These are phyloP conservation scores for Tinea semifulvella DNA, from an alignment of 2,888 invertebrate species.

Conservation along the genomic window DNA sequence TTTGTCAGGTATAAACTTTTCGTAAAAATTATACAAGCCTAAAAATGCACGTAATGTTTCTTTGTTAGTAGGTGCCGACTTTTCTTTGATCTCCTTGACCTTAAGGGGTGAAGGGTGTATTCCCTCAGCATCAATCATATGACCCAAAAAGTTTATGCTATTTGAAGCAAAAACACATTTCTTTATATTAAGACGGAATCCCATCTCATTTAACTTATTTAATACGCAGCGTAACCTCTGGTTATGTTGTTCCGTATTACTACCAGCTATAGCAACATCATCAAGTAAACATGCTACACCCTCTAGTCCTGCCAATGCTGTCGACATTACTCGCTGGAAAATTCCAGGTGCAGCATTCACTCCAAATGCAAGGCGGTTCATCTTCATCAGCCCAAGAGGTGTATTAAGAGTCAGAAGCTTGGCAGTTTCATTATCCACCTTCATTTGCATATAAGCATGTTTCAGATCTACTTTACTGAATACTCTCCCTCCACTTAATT, in stretches of 20 bases:
- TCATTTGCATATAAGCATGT: constrained; percentile 21
- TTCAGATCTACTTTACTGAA: constrained; percentile 22
- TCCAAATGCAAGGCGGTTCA: constrained; percentile 22
- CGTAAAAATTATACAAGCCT: constrained; percentile 19
- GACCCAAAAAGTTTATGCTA: constrained; percentile 1
- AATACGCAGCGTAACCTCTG: constrained; percentile 16
- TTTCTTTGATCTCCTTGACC: constrained; percentile 19
- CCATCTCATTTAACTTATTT: constrained; percentile 15
- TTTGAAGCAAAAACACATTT: constrained; percentile 14
- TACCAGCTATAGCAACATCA: constrained; percentile 18
- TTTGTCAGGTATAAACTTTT: constrained; percentile 11
- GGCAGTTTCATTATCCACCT: constrained; percentile 19
- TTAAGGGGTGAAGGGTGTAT: constrained; percentile 21
- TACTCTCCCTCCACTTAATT: constrained; percentile 19
- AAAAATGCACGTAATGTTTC: constrained; percentile 21
- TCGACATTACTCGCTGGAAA: constrained; percentile 20
- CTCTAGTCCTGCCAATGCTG: constrained; percentile 19
- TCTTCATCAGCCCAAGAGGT: constrained; percentile 19
- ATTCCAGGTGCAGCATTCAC: constrained; percentile 20
- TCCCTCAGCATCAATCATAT: constrained; percentile 16
- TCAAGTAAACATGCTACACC: constrained; percentile 20
- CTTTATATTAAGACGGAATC: constrained; percentile 16
- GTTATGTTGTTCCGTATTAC: constrained; percentile 16
- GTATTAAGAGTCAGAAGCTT: constrained; percentile 21
- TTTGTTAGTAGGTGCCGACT: constrained; percentile 19